Evolutionary conservation across 2,113 vertebrate species (phyloP).

Genomic region (Paramormyrops kingsleyae): DNA sequence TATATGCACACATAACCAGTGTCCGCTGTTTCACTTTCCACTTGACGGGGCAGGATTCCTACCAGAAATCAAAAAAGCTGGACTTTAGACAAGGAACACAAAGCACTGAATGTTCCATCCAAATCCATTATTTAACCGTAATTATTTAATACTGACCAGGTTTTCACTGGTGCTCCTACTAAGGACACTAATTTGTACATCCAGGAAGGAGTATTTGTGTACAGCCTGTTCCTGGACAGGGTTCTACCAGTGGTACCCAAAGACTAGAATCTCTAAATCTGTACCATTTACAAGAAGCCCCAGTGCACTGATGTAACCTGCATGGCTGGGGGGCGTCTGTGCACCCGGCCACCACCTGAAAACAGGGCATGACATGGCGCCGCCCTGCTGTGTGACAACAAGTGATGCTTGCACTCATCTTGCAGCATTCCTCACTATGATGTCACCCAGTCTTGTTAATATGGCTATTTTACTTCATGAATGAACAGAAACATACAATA

Average conservation of each 20-base stretch:
- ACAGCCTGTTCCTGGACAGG: slow-evolving; percentile 69
- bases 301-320: slow-evolving; percentile 67
- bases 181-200: neutral
- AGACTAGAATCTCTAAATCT: slow-evolving; percentile 56
- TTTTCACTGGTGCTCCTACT: neutral
- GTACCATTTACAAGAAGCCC: slow-evolving; percentile 75
- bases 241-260: slow-evolving; percentile 65
- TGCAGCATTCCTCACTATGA: neutral
- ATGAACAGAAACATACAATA: neutral
- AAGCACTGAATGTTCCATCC: slow-evolving; percentile 66
- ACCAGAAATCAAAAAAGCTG: slow-evolving; percentile 62
- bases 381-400: slow-evolving; percentile 68
- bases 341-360: slow-evolving; percentile 54
- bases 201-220: slow-evolving; percentile 68
- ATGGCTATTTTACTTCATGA: neutral
- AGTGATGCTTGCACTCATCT: slow-evolving; percentile 36
- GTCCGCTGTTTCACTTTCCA: neutral
- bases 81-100: slow-evolving; percentile 69
- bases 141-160: neutral
- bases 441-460: neutral
- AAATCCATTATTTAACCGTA: slow-evolving; percentile 61
- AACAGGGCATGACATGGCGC: slow-evolving; percentile 69
- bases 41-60: slow-evolving; percentile 59
- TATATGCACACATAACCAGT: neutral
- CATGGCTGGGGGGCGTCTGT: slow-evolving; percentile 63